Conservation (phyloP, 2,888 invertebrate species). For the Blastobasis adustella region DNA sequence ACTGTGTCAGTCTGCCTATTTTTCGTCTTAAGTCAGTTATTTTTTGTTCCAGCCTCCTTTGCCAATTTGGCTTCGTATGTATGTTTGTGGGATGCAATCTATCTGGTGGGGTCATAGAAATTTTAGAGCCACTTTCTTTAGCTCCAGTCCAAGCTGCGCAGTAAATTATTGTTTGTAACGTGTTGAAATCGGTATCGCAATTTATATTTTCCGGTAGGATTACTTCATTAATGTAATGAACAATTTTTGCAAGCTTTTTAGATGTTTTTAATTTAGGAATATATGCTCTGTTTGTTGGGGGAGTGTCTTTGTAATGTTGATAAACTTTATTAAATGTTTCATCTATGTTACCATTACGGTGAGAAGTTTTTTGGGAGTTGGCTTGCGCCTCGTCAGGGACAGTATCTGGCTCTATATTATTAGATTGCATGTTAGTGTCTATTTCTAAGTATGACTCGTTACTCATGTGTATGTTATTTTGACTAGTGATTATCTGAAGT, state of each 20-base stretch:
- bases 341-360: slow-evolving; percentile 2
- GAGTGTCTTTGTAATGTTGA: not conserved
- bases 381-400: no score
- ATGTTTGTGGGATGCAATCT: not conserved
- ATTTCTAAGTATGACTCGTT: no score
- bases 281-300: slow-evolving; percentile 3
- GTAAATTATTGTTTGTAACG: slow-evolving; percentile 7
- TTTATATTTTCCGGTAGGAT: slow-evolving; percentile 5
- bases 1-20: slow-evolving; percentile 9
- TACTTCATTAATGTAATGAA: slow-evolving; percentile 5
- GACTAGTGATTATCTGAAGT: not conserved
- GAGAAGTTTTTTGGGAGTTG: not conserved
- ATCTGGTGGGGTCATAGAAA: not conserved
- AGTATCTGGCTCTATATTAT: no score
- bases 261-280: slow-evolving; percentile 12
- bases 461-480: not conserved
- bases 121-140: slow-evolving; percentile 2
- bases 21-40: slow-evolving; percentile 8
- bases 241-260: slow-evolving; percentile 6
- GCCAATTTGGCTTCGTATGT: slow-evolving; percentile 7
- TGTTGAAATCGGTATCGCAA: slow-evolving; percentile 1
- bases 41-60: slow-evolving; percentile 10
- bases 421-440: no score
- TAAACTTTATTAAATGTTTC: not conserved
- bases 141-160: slow-evolving; percentile 10